Evolutionary conservation across 2,888 invertebrate species (phyloP).

Genomic region (Notocelia uddmanniana): DNA sequence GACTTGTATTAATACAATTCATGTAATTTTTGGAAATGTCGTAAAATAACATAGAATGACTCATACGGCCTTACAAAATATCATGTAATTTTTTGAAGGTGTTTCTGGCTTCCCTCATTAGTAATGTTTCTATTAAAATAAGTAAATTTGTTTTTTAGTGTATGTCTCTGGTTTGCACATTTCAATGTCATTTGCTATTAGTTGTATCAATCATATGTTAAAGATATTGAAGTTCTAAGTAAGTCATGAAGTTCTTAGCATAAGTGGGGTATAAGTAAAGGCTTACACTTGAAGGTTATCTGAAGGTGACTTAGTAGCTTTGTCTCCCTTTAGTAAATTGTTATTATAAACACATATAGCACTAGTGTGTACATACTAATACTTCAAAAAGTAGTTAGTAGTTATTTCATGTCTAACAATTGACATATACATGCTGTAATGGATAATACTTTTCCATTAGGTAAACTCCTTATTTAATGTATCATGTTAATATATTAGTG

Average conservation of each 20-base stretch:
- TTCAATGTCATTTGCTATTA: constrained; percentile 8
- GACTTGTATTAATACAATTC: constrained; percentile 26
- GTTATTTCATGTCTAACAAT: no score
- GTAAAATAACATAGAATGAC: background rate
- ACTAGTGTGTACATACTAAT: background rate
- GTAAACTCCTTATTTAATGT: no score
- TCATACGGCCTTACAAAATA: background rate
- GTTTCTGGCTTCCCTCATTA: background rate
- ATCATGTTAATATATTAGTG: background rate
- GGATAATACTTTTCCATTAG: no score
- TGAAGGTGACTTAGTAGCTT: constrained; percentile 43
- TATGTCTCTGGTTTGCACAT: background rate
- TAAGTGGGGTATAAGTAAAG: constrained; percentile 30
- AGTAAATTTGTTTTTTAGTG: background rate
- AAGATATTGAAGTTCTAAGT: background rate
- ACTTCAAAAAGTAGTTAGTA: no score
- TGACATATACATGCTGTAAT: no score
- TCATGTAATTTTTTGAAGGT: background rate
- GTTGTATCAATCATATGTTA: background rate
- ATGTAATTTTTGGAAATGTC: background rate
- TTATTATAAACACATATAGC: no score
- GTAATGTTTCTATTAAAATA: background rate
- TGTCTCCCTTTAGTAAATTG: background rate
- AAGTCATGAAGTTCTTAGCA: background rate
- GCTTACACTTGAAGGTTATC: constrained; percentile 56